phyloP scores from a whole-genome alignment of 2,888 invertebrate species.

The Crocallis elinguaria region DNA sequence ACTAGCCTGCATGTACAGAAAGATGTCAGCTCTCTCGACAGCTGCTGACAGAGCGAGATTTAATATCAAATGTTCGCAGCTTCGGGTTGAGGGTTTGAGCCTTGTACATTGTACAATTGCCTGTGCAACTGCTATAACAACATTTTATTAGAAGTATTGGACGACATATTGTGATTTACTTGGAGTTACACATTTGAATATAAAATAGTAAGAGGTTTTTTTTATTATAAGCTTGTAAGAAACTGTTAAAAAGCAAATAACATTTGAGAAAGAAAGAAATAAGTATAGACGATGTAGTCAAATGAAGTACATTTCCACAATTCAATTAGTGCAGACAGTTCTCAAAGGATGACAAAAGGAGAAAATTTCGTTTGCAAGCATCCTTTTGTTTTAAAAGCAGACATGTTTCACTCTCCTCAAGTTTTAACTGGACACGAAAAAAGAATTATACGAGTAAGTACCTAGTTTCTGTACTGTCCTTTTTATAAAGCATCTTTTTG shows the following conservation, averaged over 20 bases:
- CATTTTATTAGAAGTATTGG: constrained; percentile 3
- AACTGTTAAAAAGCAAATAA: no score
- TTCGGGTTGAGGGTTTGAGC: not conserved
- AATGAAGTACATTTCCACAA: no score
- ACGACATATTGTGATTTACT: not conserved
- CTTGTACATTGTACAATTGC: not conserved
- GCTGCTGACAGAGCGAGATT: constrained; percentile 25
- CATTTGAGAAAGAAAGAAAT: no score
- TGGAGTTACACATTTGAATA: no score
- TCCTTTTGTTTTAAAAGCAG: constrained; percentile 6
- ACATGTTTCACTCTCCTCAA: constrained; percentile 9
- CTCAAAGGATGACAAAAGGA: constrained; percentile 7
- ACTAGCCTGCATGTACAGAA: not conserved
- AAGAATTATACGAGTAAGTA: not conserved
- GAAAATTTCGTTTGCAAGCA: constrained; percentile 1
- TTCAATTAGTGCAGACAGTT: constrained; percentile 3
- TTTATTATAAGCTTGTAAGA: no score
- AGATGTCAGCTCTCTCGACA: constrained; percentile 20
- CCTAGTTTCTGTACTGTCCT: no score
- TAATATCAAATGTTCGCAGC: constrained; percentile 24
- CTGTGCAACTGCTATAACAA: constrained; percentile 6
- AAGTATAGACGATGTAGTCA: not conserved
- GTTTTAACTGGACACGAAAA: not conserved
- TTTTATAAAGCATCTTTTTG: no score
- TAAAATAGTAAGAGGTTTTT: no score